Evolutionary conservation across 1,140 invertebrate genomes (phyloP), one percentile per base, ranked within the genome.

Genomic region (Macrosteles quadrilineatus): DNA sequence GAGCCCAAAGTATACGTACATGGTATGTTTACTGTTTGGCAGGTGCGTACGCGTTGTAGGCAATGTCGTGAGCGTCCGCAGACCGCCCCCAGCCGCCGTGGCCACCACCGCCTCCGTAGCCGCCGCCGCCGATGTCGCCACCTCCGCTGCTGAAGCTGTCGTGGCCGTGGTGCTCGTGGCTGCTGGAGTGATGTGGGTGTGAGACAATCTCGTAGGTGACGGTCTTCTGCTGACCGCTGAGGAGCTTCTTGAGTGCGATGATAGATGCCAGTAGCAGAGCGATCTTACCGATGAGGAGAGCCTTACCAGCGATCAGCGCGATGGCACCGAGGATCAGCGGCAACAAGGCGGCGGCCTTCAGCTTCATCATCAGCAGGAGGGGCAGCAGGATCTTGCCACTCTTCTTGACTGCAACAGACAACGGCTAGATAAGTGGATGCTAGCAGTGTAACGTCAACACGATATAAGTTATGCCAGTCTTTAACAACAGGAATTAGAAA

Each of bases 151-250:
- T 81, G 1, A 83, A 83, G 67, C 72, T 74, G 40, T 74, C 82
- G 31, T 84, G 82, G 72, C 83, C 83, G 17, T 83, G 82, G 45
- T 85, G 84, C 19, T 83, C 80, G 76, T 87, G 85, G 74, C 85
- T 87, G 75, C 85, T 83, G 64, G 85, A 84, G 78, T 91, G 90
- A 76, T 92, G 91, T n/a, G 90, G 90, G 77, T 93, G 91, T 1
- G 89, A 86, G 0, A 93, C 90, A 3, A 93, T 91, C 75, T 93
- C 91, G 78, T 93, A 93, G 0, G 91, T 93, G 66, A 93, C 91
- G 75, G 91, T 90, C 78, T 93, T 93, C 79, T 89, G 88, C 78
- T 87, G 84, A 82, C 81, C 79, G 9, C 80, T 80, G 50, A 93
- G 79, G 9, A 93, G 81, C 77, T 93, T 93, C 85, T 93, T 93